phyloP scores from a whole-genome alignment of 1,140 invertebrate genomes.

The Conus betulinus region DNA sequence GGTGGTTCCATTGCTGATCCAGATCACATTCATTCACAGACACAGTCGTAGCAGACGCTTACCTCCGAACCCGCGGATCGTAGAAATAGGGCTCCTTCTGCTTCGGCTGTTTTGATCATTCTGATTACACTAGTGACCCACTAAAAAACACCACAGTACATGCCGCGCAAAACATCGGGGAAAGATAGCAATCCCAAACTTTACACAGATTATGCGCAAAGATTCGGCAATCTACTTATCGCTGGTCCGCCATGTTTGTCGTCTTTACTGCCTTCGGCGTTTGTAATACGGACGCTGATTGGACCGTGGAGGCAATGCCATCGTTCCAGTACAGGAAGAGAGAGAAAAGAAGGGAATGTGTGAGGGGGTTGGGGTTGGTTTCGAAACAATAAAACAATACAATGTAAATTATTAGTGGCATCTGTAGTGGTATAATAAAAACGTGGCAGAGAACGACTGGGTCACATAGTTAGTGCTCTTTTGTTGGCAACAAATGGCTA shows the following conservation, averaged over 20 bases:
- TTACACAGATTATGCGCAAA: background rate
- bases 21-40: too few relatives aligned
- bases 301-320: background rate
- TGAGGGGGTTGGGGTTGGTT: too few relatives aligned
- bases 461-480: too few relatives aligned
- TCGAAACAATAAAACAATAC: too few relatives aligned
- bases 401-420: too few relatives aligned
- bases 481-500: too few relatives aligned
- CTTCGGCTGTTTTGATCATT: conserved; percentile 29
- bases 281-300: background rate
- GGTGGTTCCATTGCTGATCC: too few relatives aligned
- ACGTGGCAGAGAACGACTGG: too few relatives aligned
- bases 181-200: background rate
- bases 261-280: background rate
- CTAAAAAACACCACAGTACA: background rate
- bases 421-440: too few relatives aligned
- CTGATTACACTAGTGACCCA: conserved; percentile 5
- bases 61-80: conserved; percentile 63
- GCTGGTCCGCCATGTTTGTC: conserved; percentile 31
- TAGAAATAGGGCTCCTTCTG: conserved; percentile 66
- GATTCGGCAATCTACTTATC: conserved; percentile 14
- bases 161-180: background rate
- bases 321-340: background rate
- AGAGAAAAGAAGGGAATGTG: too few relatives aligned
- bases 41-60: conserved; percentile 32